Base-by-base conservation (phyloP, 1,140 invertebrate species). In the Colletes latitarsis region DNA sequence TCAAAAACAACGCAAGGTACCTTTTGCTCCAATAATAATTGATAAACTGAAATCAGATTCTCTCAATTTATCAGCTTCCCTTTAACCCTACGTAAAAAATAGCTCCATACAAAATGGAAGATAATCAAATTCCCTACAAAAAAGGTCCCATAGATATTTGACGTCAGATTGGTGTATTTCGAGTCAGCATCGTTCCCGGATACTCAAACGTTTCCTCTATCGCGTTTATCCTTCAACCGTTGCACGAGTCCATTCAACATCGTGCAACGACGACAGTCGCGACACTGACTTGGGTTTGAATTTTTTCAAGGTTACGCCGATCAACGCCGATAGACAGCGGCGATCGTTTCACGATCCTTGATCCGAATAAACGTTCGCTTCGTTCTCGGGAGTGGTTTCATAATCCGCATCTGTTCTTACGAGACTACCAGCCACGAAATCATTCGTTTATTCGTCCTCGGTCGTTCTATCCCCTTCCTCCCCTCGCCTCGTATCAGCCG, bases 341-440 rank as follows among this genome's bases (percentile, higher is more conserved):
- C 30, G 74, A 83, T 81, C 63, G 85, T 82, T 83, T 46, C 81
- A 53, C 77, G 81, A 69, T 90, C 88, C 85, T 89, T 88, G 86
- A 88, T 86, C 81, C 89, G 87, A 84, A 87, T 84, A 83, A 89
- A 88, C 81, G 69, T 82, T 81, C 72, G 77, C 60, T 70, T 86
- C 74, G 76, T 83, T 84, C 63, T 66, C 49, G 63, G 62, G 79
- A 77, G 73, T 79, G 76, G 78, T 86, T 86, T 88, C 81, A 81
- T 86, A 86, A 88, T 81, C 67, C 77, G 52, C 84, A 87, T 88
- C 82, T 82, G 87, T 78, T 86, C 72, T 72, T 79, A 82, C 74
- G 74, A 60, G 70, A 84, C 63, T 57, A 46, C 53, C 1, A 57
- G 15, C 55, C 69, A 30, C 53, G 89, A 93, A 91, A 92, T 86